phyloP scores from a whole-genome alignment of 2,888 invertebrate species.

The Machimus atricapillus region DNA sequence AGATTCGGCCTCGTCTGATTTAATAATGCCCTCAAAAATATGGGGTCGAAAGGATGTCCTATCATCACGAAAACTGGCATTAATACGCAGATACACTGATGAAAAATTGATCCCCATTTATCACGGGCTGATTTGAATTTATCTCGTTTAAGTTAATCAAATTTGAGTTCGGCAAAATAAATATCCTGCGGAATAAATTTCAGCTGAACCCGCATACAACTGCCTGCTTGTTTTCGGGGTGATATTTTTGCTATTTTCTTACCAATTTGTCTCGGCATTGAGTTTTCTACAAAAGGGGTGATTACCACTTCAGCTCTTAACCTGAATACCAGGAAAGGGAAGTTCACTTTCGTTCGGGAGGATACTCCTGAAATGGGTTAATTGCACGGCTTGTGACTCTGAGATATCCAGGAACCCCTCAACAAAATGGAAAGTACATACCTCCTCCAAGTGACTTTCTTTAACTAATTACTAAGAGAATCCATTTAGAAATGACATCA shows the following conservation, averaged over 20 bases:
- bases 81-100: neutral
- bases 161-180: constrained; percentile 8
- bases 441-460: constrained; percentile 12
- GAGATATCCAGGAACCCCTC: constrained; percentile 1
- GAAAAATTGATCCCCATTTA: constrained; percentile 37
- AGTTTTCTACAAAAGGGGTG: constrained; percentile 16
- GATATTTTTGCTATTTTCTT: neutral
- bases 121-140: constrained; percentile 25
- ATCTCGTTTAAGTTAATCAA: constrained; percentile 25
- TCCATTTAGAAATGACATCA: constrained; percentile 28
- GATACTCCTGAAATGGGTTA: constrained; percentile 29
- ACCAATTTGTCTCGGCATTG: constrained; percentile 19
- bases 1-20: neutral
- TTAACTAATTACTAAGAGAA: constrained; percentile 14
- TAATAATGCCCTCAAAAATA: constrained; percentile 32
- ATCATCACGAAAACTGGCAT: neutral
- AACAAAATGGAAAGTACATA: neutral
- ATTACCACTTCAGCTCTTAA: constrained; percentile 21
- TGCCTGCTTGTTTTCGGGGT: neutral
- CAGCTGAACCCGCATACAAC: neutral
- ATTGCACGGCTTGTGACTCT: constrained; percentile 5
- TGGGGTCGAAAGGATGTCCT: constrained; percentile 16
- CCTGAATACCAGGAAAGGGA: constrained; percentile 22
- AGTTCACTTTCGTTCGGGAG: constrained; percentile 1
- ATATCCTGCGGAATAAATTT: constrained; percentile 1